Conservation (phyloP, 2,113 vertebrate genomes). For the Chloroceryle aenea region DNA sequence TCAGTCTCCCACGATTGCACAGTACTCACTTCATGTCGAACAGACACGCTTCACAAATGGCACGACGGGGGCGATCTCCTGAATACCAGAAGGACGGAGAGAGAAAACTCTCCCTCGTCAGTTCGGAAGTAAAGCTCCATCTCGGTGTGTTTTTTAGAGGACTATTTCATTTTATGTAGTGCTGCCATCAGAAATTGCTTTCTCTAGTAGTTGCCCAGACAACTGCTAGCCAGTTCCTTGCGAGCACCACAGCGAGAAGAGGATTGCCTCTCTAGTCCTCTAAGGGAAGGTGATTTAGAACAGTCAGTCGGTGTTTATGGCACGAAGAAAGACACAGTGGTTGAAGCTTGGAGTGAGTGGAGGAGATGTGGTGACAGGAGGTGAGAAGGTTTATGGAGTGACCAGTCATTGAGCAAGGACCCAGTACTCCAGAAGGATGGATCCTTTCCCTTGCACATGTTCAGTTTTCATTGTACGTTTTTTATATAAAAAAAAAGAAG, state of each 20-base stretch:
- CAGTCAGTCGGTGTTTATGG: slow-evolving; percentile 31
- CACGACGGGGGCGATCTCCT: not conserved
- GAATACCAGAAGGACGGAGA: not conserved
- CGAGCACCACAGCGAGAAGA: not conserved
- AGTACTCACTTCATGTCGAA: slow-evolving; percentile 37
- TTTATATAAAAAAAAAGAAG: not conserved
- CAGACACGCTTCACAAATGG: slow-evolving; percentile 38
- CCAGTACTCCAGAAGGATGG: not conserved
- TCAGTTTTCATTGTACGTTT: not conserved
- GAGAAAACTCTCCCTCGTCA: not conserved
- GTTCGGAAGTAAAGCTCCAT: slow-evolving; percentile 22
- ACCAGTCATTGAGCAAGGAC: not conserved
- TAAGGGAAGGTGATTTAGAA: slow-evolving; percentile 27
- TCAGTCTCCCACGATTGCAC: not conserved
- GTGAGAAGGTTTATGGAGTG: not conserved
- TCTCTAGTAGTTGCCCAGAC: slow-evolving; percentile 48
- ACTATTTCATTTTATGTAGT: slow-evolving; percentile 6
- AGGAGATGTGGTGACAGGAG: not conserved
- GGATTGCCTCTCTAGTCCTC: not conserved
- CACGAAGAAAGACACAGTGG: slow-evolving; percentile 11
- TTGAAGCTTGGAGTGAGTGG: not conserved
- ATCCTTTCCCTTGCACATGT: not conserved
- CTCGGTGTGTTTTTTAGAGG: not conserved
- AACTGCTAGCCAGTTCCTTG: slow-evolving; percentile 28
- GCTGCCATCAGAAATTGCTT: slow-evolving; percentile 34